A percentile compares a stretch with the other conserved stretches of the same genome.
Evolutionary conservation across 2,797 vertebrate species (phyloP).

Genomic region (Dicrostonyx torquatus): DNA sequence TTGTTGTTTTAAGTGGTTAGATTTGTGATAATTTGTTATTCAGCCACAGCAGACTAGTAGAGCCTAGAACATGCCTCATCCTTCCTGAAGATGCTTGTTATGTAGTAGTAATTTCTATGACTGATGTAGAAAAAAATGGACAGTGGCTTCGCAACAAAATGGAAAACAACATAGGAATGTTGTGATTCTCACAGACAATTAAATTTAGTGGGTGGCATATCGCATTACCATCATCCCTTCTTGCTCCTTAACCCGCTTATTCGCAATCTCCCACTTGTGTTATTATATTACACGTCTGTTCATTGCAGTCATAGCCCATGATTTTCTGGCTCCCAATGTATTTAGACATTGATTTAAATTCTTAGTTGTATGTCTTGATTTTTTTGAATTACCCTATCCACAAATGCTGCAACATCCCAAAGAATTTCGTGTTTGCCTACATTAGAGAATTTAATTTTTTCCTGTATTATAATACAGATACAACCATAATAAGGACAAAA

Average conservation of each 20-base stretch:
- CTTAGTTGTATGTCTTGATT: conserved; percentile 12
- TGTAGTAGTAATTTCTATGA: not conserved
- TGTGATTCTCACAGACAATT: conserved; percentile 43
- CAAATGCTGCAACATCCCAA: not conserved
- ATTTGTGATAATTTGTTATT: not conserved
- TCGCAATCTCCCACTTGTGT: not conserved
- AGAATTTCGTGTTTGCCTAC: not conserved
- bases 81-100: not conserved
- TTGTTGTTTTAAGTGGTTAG: not conserved
- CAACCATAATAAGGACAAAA: not conserved
- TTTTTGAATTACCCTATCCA: conserved; percentile 1
- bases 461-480: not conserved
- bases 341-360: conserved; percentile 58
- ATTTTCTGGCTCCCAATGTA: conserved; percentile 2
- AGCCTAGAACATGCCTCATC: not conserved
- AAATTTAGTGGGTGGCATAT: conserved; percentile 35
- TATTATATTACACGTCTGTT: not conserved
- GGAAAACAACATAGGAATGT: conserved; percentile 49
- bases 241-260: conserved; percentile 52
- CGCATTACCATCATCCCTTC: conserved; percentile 21
- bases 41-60: not conserved
- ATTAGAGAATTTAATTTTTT: conserved; percentile 34
- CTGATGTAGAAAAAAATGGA: not conserved
- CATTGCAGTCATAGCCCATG: not conserved
- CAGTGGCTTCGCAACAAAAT: conserved; percentile 42